phyloP scores from a whole-genome alignment of 2,888 invertebrate species.

The Glaucopsyche alexis region DNA sequence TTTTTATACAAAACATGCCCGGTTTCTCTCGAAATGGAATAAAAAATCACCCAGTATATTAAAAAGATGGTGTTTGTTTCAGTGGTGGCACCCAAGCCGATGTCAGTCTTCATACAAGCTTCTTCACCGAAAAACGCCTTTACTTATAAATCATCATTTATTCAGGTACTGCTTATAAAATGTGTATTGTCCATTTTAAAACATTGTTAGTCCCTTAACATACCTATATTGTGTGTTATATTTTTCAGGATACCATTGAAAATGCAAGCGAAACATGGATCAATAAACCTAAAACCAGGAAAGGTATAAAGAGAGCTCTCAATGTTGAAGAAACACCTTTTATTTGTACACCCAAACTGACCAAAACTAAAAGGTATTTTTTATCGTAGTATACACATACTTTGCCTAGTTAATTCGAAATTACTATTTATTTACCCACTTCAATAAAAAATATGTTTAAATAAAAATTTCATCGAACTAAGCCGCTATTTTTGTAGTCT shows the following conservation, averaged over 20 bases:
- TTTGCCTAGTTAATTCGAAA: not conserved
- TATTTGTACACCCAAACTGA: slow-evolving; percentile 79
- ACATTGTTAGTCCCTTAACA: not conserved
- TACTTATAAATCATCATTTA: slow-evolving; percentile 72
- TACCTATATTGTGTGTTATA: not conserved
- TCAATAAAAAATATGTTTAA: too few relatives aligned
- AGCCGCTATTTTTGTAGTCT: too few relatives aligned
- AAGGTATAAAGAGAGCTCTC: slow-evolving; percentile 66
- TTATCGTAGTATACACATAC: not conserved
- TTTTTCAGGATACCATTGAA: slow-evolving; percentile 69
- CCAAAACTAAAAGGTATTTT: slow-evolving; percentile 56
- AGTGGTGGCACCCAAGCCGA: slow-evolving; percentile 78
- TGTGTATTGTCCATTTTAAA: not conserved
- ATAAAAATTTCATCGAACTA: too few relatives aligned
- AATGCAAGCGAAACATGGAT: slow-evolving; percentile 70
- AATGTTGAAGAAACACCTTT: slow-evolving; percentile 81
- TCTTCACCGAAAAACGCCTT: slow-evolving; percentile 64
- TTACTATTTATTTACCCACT: too few relatives aligned
- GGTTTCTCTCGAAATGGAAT: too few relatives aligned
- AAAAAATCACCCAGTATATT: too few relatives aligned
- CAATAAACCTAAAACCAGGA: slow-evolving; percentile 60
- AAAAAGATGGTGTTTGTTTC: slow-evolving; percentile 44
- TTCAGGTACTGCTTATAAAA: slow-evolving; percentile 54
- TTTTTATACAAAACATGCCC: too few relatives aligned
- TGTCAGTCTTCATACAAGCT: slow-evolving; percentile 80